Conservation (phyloP, 2,113 vertebrate species). For the Phasianus colchicus region DNA sequence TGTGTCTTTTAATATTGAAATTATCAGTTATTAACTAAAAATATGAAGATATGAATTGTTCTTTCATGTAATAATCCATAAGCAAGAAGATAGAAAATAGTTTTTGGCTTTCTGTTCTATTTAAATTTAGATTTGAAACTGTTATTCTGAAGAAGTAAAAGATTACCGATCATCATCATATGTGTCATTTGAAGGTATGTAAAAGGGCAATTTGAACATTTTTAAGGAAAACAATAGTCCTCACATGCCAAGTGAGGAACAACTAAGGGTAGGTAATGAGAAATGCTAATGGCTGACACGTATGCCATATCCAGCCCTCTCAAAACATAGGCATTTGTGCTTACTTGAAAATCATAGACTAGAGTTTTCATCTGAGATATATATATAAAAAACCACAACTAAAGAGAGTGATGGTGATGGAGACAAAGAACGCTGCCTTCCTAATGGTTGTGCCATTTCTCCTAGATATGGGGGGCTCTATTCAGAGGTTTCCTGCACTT, state of each 20-base stretch:
- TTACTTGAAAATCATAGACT: not conserved
- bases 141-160: not conserved
- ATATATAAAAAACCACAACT: not conserved
- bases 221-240: not conserved
- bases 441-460: not conserved
- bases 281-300: not conserved
- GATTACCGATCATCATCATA: not conserved
- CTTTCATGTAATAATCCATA: not conserved
- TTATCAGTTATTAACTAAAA: not conserved
- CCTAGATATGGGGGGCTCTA: not conserved
- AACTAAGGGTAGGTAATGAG: not conserved
- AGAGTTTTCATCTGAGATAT: not conserved
- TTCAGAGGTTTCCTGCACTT: not conserved
- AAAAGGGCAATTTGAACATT: not conserved
- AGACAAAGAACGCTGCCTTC: not conserved
- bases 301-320: not conserved
- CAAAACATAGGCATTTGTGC: not conserved
- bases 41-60: not conserved
- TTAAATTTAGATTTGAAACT: not conserved
- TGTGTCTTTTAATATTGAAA: constrained; percentile 21
- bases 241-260: not conserved
- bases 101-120: not conserved
- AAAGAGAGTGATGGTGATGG: too few species aligned
- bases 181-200: not conserved
- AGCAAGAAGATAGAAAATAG: not conserved